Conservation (phyloP, 2,888 invertebrate genomes). For the Cremastobaeus sp. region DNA sequence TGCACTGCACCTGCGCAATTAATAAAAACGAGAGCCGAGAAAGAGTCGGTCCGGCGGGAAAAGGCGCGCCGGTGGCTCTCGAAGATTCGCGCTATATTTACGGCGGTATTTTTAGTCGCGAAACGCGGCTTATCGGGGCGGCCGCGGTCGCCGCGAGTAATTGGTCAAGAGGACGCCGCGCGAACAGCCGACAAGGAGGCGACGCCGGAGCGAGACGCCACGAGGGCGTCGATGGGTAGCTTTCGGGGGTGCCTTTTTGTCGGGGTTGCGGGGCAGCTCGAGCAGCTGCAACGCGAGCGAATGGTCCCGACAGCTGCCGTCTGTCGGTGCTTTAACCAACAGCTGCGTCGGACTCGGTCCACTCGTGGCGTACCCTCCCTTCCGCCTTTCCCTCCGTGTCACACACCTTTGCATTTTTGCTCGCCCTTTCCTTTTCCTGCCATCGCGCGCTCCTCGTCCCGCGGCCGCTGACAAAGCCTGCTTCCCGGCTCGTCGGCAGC, state of each 20-base stretch:
- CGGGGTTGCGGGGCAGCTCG: slow-evolving; percentile 67
- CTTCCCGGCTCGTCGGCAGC: slow-evolving; percentile 42
- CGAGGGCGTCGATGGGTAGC: slow-evolving; percentile 20
- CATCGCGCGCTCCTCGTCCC: background rate
- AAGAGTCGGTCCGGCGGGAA: background rate
- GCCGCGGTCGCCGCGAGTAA: background rate
- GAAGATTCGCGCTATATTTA: background rate
- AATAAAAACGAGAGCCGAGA: slow-evolving; percentile 22
- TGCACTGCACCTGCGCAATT: slow-evolving; percentile 36
- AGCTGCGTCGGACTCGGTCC: slow-evolving; percentile 71
- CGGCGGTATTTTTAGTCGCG: slow-evolving; percentile 1
- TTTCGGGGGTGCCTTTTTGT: slow-evolving; percentile 68
- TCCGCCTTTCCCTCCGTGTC: slow-evolving; percentile 48
- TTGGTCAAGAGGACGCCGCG: slow-evolving; percentile 5
- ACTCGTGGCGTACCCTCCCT: slow-evolving; percentile 50
- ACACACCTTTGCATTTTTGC: slow-evolving; percentile 54
- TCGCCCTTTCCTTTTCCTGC: slow-evolving; percentile 6
- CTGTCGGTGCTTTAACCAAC: slow-evolving; percentile 76
- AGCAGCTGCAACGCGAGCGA: slow-evolving; percentile 74
- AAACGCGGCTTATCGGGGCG: background rate
- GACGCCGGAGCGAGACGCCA: slow-evolving; percentile 1
- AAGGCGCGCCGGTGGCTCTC: background rate
- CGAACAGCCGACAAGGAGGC: background rate
- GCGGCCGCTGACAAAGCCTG: background rate
- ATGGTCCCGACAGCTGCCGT: slow-evolving; percentile 72